Evolutionary conservation across 2,797 vertebrate genomes (phyloP), one percentile per base, ranked within the genome.

Genomic region (Danio aesculapii): DNA sequence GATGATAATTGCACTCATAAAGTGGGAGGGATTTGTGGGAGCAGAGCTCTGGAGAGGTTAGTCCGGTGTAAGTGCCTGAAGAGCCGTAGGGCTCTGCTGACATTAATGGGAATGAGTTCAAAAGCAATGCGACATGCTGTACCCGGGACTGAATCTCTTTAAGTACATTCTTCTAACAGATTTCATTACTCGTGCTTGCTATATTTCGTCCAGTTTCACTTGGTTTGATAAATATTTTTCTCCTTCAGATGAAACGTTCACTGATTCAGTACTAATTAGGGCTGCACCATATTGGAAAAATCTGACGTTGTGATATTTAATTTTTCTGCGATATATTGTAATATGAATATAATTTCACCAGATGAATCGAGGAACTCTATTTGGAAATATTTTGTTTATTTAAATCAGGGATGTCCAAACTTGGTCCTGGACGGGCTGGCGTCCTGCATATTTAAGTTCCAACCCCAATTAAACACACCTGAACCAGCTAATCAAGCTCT

Each of bases 91-190:
- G 86, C 85, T 63, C 78, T 44, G 57, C 83, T 83, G 88, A 87
- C 86, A 85, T 87, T 90, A 88, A 90, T 86, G 86, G 86, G 90
- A 83, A 79, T 80, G 70, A 83, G 85, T 73, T 85, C 67, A 80
- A 87, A 91, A 89, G 84, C 75, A 78, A 63, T 58, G 84, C 81
- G 84, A 81, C 41, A 13, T n/a, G 75, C 64, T 63, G 16, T n/a
- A 55, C 61, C 44, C 44, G 50, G 69, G 55, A 52, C 55, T 14
- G 39, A 75, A 52, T 62, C 71, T 64, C 14, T 6, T 50, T 50
- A 43, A 41, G 41, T 11, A 80, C 57, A 57, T n/a, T 19, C 55
- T 21, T 53, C 8, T 21, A 43, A 63, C 71, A 46, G 61, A 73
- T 67, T 83, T 61, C 30, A 39, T 21, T 43, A 78, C 46, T n/a